Conservation (phyloP, 2,797 vertebrate species). For the Enteromius thamalakanensis region DNA sequence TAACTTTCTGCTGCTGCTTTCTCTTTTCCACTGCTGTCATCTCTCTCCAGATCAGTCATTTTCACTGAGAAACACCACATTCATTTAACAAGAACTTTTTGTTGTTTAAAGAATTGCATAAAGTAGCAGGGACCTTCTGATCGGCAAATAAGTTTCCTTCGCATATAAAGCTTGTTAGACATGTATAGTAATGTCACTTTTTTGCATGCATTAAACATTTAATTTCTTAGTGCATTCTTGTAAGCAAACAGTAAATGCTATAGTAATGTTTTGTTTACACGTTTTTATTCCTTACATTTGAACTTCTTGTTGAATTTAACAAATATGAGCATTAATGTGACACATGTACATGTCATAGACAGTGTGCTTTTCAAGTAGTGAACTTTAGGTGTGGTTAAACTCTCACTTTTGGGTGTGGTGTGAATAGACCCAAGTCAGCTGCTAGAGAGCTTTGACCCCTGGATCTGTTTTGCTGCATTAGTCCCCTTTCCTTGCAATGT, state of each 20-base stretch:
- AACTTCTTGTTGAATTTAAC: not conserved
- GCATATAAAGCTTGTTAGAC: not conserved
- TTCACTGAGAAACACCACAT: not conserved
- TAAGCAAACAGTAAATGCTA: not conserved
- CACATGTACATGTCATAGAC: conserved; percentile 10
- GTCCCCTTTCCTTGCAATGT: conserved; percentile 45
- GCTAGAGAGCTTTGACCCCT: conserved; percentile 39
- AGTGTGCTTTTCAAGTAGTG: conserved; percentile 22
- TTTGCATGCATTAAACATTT: not conserved
- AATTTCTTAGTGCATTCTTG: not conserved
- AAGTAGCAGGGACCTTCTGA: not conserved
- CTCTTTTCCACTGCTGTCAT: conserved; percentile 40
- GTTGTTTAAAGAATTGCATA: not conserved
- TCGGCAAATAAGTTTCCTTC: not conserved
- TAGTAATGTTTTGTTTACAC: not conserved
- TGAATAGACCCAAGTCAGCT: conserved; percentile 51
- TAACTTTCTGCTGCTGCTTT: conserved; percentile 69
- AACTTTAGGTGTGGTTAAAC: conserved; percentile 38
- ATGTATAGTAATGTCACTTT: not conserved
- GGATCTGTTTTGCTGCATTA: conserved; percentile 47
- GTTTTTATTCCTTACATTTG: not conserved
- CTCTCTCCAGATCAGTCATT: not conserved
- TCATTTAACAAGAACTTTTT: conserved; percentile 30
- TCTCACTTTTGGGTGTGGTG: conserved; percentile 62
- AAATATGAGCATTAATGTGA: not conserved